These are phyloP conservation scores for Netelia virgata DNA, from an alignment of 2,888 invertebrate species.

Conservation along the genomic window DNA sequence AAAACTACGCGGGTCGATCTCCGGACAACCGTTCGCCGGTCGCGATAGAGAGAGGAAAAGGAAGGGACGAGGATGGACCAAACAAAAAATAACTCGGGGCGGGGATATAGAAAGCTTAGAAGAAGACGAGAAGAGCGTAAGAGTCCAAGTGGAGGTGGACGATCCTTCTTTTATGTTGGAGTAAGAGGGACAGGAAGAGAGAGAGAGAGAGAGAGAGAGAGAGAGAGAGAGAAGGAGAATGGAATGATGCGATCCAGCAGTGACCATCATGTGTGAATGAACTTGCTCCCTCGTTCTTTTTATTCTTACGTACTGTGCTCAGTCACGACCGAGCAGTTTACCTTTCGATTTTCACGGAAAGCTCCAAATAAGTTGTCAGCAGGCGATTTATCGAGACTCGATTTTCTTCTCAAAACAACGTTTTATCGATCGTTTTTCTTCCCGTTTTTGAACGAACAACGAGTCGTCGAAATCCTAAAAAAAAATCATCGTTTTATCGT, in stretches of 20 bases:
- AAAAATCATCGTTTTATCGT: too few species aligned
- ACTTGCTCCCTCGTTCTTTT: conserved; percentile 13
- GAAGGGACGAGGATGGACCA: conserved; percentile 39
- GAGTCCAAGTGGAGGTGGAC: conserved; percentile 36
- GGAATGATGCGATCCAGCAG: conserved; percentile 33
- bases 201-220: conserved; percentile 11
- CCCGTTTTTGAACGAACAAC: too few species aligned
- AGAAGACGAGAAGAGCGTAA: conserved; percentile 24
- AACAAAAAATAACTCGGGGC: conserved; percentile 8
- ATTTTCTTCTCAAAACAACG: too few species aligned
- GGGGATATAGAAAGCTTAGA: conserved; percentile 29
- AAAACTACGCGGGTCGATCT: conserved; percentile 41
- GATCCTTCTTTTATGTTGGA: conserved; percentile 13
- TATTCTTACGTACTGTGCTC: conserved; percentile 9
- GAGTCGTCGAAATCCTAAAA: too few species aligned
- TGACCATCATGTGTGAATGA: conserved; percentile 45
- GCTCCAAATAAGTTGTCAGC: background rate
- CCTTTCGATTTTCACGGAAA: conserved; percentile 26
- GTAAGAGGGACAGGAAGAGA: background rate
- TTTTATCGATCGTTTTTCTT: too few species aligned
- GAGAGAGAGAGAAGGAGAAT: conserved; percentile 13
- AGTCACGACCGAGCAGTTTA: conserved; percentile 44
- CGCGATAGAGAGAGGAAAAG: conserved; percentile 37
- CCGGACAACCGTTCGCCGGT: conserved; percentile 28
- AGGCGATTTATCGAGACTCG: too few species aligned